These are phyloP conservation scores for Euzophera pinguis DNA, from an alignment of 2,888 invertebrate species.

Conservation along the genomic window DNA sequence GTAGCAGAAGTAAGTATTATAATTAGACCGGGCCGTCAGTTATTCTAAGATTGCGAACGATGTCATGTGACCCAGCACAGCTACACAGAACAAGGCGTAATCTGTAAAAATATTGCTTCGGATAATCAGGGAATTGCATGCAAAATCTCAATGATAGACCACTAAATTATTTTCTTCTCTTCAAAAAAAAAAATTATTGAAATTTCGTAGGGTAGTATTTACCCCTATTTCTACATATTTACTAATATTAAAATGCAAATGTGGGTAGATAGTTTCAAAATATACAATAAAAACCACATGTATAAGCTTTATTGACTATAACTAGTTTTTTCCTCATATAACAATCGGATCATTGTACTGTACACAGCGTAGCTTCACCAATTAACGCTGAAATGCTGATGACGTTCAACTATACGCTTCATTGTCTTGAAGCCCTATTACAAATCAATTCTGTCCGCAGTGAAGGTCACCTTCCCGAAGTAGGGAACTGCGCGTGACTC, in stretches of 20 bases:
- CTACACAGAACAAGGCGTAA: slow-evolving; percentile 27
- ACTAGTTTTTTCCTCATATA: slow-evolving; percentile 14
- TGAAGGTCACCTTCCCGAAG: slow-evolving; percentile 4
- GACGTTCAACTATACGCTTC: slow-evolving; percentile 10
- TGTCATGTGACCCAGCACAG: slow-evolving; percentile 56
- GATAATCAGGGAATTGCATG: slow-evolving; percentile 5
- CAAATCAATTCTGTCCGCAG: background rate
- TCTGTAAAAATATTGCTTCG: slow-evolving; percentile 18
- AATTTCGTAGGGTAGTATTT: no score
- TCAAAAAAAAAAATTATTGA: no score
- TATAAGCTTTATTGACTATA: background rate
- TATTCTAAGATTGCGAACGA: slow-evolving; percentile 65
- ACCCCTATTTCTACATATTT: no score
- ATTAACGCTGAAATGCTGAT: slow-evolving; percentile 25
- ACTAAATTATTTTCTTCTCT: no score
- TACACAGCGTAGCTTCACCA: slow-evolving; percentile 16
- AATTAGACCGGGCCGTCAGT: slow-evolving; percentile 69
- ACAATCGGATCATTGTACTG: slow-evolving; percentile 8
- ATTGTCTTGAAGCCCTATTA: slow-evolving; percentile 13
- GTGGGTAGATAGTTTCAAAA: no score
- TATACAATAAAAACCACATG: no score
- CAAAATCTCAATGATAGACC: no score
- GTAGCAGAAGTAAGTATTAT: slow-evolving; percentile 37
- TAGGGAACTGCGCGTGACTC: slow-evolving; percentile 2
- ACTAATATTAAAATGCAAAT: no score